phyloP scores from a whole-genome alignment of 2,113 vertebrate genomes.

The Monarcha castaneiventris region DNA sequence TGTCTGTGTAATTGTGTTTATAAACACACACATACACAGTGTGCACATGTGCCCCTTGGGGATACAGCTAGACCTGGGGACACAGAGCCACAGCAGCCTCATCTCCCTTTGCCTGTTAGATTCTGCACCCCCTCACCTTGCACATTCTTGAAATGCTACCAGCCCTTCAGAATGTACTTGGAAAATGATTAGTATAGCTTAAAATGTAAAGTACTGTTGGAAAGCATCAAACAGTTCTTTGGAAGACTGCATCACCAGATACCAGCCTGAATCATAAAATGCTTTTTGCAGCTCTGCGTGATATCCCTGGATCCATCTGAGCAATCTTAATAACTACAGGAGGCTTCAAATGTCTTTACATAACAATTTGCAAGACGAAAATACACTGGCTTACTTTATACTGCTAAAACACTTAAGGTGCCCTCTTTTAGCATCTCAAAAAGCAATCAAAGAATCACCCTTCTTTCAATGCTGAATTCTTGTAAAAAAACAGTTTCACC shows the following conservation, averaged over 20 bases:
- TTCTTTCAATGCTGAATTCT: background rate
- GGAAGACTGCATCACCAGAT: background rate
- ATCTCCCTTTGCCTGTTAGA: background rate
- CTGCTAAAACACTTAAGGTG: background rate
- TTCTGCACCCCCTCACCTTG: background rate
- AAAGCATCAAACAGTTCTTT: background rate
- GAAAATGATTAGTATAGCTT: background rate
- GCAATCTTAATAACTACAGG: background rate
- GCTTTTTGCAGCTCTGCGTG: background rate
- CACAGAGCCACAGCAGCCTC: background rate
- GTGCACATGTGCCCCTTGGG: fast-evolving
- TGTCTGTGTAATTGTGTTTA: background rate
- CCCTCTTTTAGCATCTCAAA: background rate
- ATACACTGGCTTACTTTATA: background rate
- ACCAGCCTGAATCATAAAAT: background rate
- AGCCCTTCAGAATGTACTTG: background rate
- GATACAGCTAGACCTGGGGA: background rate
- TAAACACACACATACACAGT: fast-evolving
- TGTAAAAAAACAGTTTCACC: background rate
- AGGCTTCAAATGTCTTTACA: background rate
- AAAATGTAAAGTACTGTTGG: background rate
- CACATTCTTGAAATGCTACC: background rate
- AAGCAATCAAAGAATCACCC: background rate
- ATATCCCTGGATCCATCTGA: background rate
- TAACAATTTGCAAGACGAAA: background rate